Base-by-base conservation (phyloP, 2,888 invertebrate genomes). In the Diarsia mendica region DNA sequence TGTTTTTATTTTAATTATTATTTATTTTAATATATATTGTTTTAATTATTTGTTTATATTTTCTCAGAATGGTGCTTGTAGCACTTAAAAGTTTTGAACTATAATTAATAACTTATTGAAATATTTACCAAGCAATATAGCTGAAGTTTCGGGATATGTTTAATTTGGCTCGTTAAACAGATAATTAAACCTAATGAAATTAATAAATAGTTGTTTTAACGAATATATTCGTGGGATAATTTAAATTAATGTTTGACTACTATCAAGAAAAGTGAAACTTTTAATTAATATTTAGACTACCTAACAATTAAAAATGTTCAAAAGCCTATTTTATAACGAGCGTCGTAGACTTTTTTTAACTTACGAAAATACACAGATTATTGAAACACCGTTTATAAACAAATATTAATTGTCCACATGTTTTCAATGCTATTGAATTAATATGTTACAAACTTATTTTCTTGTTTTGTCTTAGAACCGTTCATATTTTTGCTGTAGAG, bases 81-180 rank as follows among this genome's bases (percentile, higher is more conserved):
- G 39, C 39, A 39, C 39, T 39, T 39, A 39, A 39, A 5, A 39
- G 8, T 39, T 39, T 39, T 39, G 39, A 39, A 39, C 39, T 39
- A 55, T 23, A 33, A 20, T 60, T 0, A 18, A 46, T n/a, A 48
- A 4, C 11, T 44, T 15, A 49, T 18, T n/a, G 9, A 33, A 11
- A 23, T 72, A 51, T 48, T 48, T 53, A 73, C 23, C 33, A n/a
- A 60, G 15, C 48, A 23, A 44, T 72, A 75, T 28, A 53, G 20
- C 11, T 46, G 3, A 39, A 20, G 13, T 55, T 4, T 44, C 49
- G 18, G 3, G 33, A 11, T 58, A 48, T 77, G 28, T 63, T 63
- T 77, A 44, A 53, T 23, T 39, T 48, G 20, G 49, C 20, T 66
- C 33, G 51, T 60, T 58, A 13, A 39, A 55, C 0, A 46, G 39